Base-by-base conservation (phyloP, 2,888 invertebrate species). In the Choristoneura rosaceana region DNA sequence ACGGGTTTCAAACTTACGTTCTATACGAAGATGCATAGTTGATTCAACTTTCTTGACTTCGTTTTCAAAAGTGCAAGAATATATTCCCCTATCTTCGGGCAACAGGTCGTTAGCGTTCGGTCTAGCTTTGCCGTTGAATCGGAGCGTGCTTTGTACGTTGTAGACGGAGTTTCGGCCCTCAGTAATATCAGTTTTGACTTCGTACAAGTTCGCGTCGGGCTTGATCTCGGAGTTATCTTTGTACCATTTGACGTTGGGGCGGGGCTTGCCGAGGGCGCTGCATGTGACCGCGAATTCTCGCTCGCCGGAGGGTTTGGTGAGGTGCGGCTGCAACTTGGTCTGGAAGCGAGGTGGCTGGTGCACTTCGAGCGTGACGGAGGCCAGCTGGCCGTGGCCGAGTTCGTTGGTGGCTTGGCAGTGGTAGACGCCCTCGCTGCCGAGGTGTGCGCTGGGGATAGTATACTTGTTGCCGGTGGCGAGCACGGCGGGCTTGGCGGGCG, bases 341-440 rank as follows among this genome's bases (percentile, higher is more conserved):
- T 97, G 95, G 84, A 98, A 97, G 76, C 97, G 96, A 0, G 98
- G 98, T 0, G 98, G 97, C 84, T 98, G 98, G 84, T 98, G 96
- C 0, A 98, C 98, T 86, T 97, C 97, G 38, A 98, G 94, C 45
- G 96, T 96, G 58, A 98, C 98, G 0, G 97, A 97, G 0, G 98
- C 98, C 78, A 97, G 95, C 77, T 97, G 97, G 0, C 98, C 98
- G 77, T 96, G 97, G 1, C 98, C 98, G 77, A 98, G 94, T 86
- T 98, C 98, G 87, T 98, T 98, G 69, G 96, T 97, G 0, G 98
- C 98, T 85, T 98, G 97, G 84, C 98, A 98, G 84, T 97, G 97
- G 90, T 98, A 98, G 60, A 96, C 96, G 4, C 98, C 98, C 90
- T 98, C 98, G 84, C 97, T 97, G 59, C 96, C 96, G 52, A 98